Evolutionary conservation across 2,113 vertebrate species (phyloP).

Genomic region (Esox niger): DNA sequence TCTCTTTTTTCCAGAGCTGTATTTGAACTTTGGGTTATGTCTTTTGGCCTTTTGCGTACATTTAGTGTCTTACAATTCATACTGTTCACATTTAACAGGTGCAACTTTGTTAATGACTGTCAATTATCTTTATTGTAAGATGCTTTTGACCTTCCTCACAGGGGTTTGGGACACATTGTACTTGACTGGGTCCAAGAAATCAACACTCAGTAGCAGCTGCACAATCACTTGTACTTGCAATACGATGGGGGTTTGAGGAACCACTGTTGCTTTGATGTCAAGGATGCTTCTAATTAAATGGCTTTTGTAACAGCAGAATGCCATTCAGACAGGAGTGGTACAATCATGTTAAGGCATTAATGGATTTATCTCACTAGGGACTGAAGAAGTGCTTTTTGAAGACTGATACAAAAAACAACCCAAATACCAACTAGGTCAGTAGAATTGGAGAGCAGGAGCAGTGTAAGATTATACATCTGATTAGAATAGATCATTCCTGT

Average conservation of each 20-base stretch:
- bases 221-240: neutral
- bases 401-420: too few species aligned
- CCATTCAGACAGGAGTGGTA: neutral
- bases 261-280: neutral
- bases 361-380: neutral
- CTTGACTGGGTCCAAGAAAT: too few species aligned
- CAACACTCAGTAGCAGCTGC: too few species aligned
- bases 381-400: neutral
- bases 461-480: neutral
- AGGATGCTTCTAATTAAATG: neutral
- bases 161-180: neutral
- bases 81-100: too few species aligned
- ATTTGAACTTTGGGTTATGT: too few species aligned
- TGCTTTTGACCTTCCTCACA: neutral
- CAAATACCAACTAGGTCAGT: too few species aligned
- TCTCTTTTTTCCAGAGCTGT: too few species aligned
- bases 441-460: too few species aligned
- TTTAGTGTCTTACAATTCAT: too few species aligned
- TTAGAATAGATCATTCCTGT: neutral
- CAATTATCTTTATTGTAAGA: neutral
- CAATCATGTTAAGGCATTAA: neutral
- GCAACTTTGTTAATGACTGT: neutral
- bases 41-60: too few species aligned
- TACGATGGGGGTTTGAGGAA: neutral
- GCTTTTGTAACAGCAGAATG: neutral